Conservation (phyloP, 2,888 invertebrate genomes). For the Drosophila seclusa region DNA sequence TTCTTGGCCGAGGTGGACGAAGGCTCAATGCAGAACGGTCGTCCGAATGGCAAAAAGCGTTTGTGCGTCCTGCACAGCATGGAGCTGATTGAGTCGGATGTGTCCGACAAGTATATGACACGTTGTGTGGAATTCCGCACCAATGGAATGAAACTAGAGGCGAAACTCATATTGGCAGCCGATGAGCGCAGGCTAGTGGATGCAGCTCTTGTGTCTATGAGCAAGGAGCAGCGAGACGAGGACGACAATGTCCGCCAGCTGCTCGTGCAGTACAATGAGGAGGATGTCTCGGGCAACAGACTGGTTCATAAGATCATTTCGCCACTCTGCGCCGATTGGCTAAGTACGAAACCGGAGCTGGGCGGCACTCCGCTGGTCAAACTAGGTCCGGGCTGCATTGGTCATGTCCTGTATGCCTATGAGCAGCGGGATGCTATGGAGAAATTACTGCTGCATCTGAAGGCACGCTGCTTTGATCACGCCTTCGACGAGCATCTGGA, state of each 20-base stretch:
- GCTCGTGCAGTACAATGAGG: constrained; percentile 67
- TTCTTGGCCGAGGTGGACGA: constrained; percentile 77
- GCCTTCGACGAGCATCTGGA: constrained; percentile 56
- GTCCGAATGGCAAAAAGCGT: constrained; percentile 36
- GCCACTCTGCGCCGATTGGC: constrained; percentile 47
- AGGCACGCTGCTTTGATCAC: constrained; percentile 66
- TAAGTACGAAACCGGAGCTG: constrained; percentile 43
- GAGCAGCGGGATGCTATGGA: constrained; percentile 62
- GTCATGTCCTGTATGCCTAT: constrained; percentile 58
- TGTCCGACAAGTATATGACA: constrained; percentile 66
- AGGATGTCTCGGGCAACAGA: constrained; percentile 23
- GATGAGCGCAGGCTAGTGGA: constrained; percentile 70
- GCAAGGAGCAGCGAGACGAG: constrained; percentile 35
- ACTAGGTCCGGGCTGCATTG: constrained; percentile 42
- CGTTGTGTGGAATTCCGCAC: constrained; percentile 66
- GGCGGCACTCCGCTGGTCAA: constrained; percentile 46
- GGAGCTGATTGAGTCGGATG: constrained; percentile 72
- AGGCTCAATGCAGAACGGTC: constrained; percentile 41
- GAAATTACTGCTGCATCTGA: constrained; percentile 62
- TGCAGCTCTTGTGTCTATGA: constrained; percentile 52
- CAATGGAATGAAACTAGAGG: constrained; percentile 59
- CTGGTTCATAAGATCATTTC: constrained; percentile 64
- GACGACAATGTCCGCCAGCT: constrained; percentile 35
- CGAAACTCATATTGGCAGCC: constrained; percentile 69
- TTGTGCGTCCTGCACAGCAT: constrained; percentile 73